Base-by-base conservation (phyloP, 2,888 invertebrate genomes). In the Lutraria lutraria region DNA sequence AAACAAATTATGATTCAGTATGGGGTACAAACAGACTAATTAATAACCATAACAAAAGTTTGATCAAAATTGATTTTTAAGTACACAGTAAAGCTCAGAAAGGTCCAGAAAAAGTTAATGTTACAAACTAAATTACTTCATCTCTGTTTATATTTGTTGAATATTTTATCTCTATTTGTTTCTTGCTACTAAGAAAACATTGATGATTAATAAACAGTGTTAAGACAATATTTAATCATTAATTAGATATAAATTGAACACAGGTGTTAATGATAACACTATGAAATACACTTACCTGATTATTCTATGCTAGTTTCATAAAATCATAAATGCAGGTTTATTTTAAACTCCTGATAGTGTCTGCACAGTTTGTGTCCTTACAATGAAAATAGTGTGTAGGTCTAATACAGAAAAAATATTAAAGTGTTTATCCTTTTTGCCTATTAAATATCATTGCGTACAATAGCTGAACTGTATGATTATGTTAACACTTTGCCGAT, bases 131-230 rank as follows among this genome's bases (percentile, higher is more conserved):
- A 43, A 4, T 43, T 43, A 8, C 8, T 43, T 43, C 43, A 43
- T 43, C 43, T 43, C 43, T 43, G 43, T 43, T 43, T 43, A 43
- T 43, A 43, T 43, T 43, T 43, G 43, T 43, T 2, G 43, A 43
- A 43, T 43, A n/a, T n/a, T n/a, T n/a, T n/a, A n/a, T n/a, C n/a
- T n/a, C 8, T 43, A 43, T 43, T 43, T 43, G 2, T 43, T 43
- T 43, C n/a, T 43, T 43, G 2, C 43, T 43, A 43, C 25, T 68
- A 25, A 68, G 25, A 68, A 68, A 68, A 76, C 34, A 76, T 31
- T 31, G 31, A 34, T 76, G 16, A 76, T 76, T 31, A 76, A 76
- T 72, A 72, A 63, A 19, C n/a, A 68, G 76, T 76, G 34, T 76
- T 76, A 15, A 31, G 15, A 34, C 31, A 76, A 76, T 76, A 34